Base-by-base conservation (phyloP, 2,113 vertebrate species). In the Panurus biarmicus region DNA sequence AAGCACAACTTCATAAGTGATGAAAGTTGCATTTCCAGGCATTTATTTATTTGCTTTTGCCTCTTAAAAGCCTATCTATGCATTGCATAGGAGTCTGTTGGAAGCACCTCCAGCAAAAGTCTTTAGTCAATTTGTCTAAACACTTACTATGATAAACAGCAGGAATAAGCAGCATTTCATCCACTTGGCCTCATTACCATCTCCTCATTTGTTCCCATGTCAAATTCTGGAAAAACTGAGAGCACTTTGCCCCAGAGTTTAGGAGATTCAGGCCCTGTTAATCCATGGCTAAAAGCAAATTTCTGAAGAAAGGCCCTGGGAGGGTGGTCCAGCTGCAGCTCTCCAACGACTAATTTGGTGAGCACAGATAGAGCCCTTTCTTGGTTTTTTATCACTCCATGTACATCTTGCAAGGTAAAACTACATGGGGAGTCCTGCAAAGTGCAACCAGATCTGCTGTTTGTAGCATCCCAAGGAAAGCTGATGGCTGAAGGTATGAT, bases 301-400 rank as follows among this genome's bases (percentile, higher is more conserved):
- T 71, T 86, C 56, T 77, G 60, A 82, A 78, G 40, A 66, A 75
- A 82, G 21, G 44, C 8, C 6, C 17, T 7, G 3, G 21, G 15
- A 90, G 22, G 8, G 23, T 29, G 18, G n/a, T 29, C 17, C 25
- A 69, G 18, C 15, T 57, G 47, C 57, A 85, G 70, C 20, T n/a
- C 45, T 48, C 24, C n/a, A 31, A 71, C 81, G 67, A 51, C n/a
- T 48, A 16, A 11, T 26, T 51, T 35, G 74, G 35, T 20, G 40
- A 92, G 35, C 58, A 67, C 22, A 71, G 51, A 47, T 1, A 74
- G 24, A 66, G 11, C 28, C 92, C 54, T 94, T 65, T 76, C 53
- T 94, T 77, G 87, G 36, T 66, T 95, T 97, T 97, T 74, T 36
- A 90, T 96, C 65, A 96, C 90, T 38, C 95, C 77, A 25, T 65